phyloP scores from a whole-genome alignment of 1,140 invertebrate genomes.

The Fopius arisanus region DNA sequence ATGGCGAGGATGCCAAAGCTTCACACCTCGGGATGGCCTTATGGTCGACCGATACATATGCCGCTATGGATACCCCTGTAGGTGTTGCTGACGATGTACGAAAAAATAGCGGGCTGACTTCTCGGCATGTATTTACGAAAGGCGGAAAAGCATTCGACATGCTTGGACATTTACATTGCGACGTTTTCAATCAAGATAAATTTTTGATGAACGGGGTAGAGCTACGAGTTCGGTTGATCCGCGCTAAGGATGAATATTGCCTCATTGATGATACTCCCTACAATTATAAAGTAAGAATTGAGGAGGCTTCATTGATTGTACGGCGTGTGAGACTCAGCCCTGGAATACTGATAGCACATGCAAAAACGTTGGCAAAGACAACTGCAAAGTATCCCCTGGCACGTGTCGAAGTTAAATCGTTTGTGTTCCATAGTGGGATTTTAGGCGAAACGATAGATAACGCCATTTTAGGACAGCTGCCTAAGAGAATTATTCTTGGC shows the following conservation, averaged over 20 bases:
- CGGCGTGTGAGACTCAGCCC: constrained; percentile 32
- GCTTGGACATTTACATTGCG: constrained; percentile 34
- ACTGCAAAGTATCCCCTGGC: constrained; percentile 58
- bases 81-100: too few species aligned
- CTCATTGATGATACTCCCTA: constrained; percentile 39
- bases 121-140: background rate
- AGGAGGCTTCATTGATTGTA: constrained; percentile 47
- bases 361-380: constrained; percentile 46
- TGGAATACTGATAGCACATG: constrained; percentile 46
- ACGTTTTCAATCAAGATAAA: constrained; percentile 50
- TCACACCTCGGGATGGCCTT: constrained; percentile 9
- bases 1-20: constrained; percentile 49
- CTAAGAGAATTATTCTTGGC: constrained; percentile 35
- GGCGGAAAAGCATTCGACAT: constrained; percentile 25
- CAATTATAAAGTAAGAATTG: too few species aligned
- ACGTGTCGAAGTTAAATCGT: background rate
- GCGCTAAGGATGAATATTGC: constrained; percentile 47
- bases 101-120: too few species aligned
- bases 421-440: too few species aligned
- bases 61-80: too few species aligned
- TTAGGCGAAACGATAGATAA: background rate
- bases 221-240: constrained; percentile 48
- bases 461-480: constrained; percentile 45
- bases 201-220: constrained; percentile 56
- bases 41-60: too few species aligned